phyloP scores from a whole-genome alignment of 2,113 vertebrate species.

The Catharus minimus region DNA sequence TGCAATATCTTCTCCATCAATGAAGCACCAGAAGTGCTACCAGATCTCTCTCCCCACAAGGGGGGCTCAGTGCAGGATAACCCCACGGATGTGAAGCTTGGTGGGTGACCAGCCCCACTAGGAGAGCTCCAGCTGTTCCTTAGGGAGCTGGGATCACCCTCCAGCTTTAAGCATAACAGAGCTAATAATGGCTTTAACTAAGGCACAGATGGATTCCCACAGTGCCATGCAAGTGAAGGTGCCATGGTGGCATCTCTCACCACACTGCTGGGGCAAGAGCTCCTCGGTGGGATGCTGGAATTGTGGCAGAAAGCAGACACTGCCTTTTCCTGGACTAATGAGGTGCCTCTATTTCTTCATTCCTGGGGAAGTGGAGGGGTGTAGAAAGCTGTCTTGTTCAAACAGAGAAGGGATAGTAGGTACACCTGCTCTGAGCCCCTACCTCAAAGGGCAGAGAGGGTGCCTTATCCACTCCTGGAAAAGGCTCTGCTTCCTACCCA shows the following conservation, averaged over 20 bases:
- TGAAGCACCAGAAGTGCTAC: neutral
- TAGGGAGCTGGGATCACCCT: neutral
- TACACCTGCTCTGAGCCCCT: neutral
- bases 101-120: neutral
- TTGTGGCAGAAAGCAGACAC: neutral
- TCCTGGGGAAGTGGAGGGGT: accelerated
- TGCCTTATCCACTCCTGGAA: neutral
- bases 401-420: neutral
- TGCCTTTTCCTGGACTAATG: neutral
- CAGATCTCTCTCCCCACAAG: neutral
- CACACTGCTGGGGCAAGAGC: accelerated
- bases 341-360: neutral
- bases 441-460: neutral
- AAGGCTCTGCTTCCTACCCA: neutral
- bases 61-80: neutral
- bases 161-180: neutral
- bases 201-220: neutral
- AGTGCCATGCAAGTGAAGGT: neutral
- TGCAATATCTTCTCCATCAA: accelerated
- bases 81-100: neutral
- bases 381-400: accelerated
- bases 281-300: neutral
- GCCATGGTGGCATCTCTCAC: neutral
- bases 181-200: neutral
- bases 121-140: accelerated